Evolutionary conservation across 1,140 invertebrate species (phyloP).

Genomic region (Drosophila bocqueti): DNA sequence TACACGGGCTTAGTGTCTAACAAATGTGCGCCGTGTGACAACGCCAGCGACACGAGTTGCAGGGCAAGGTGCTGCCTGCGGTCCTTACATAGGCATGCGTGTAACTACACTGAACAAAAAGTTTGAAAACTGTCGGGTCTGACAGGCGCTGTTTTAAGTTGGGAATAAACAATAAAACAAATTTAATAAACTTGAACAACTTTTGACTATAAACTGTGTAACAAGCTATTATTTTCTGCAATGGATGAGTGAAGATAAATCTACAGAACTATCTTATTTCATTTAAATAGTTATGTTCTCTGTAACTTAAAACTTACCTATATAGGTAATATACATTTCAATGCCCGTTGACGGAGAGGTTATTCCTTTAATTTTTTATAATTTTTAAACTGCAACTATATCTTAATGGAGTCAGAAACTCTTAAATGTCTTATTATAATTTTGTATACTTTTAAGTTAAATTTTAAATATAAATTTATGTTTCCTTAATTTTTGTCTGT

Average conservation of each 20-base stretch:
- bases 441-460: too few relatives aligned
- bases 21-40: constrained; percentile 81
- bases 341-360: too few relatives aligned
- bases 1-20: constrained; percentile 78
- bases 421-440: too few relatives aligned
- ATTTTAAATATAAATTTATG: too few relatives aligned
- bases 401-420: too few relatives aligned
- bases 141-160: too few relatives aligned
- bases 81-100: constrained; percentile 51
- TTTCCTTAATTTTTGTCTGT: neutral
- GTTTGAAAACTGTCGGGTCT: neutral
- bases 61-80: constrained; percentile 63
- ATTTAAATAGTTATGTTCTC: too few relatives aligned
- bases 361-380: too few relatives aligned
- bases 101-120: constrained; percentile 7
- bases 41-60: constrained; percentile 47
- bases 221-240: neutral
- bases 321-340: too few relatives aligned
- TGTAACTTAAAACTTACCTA: too few relatives aligned
- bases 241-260: neutral
- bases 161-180: neutral
- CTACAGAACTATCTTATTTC: neutral
- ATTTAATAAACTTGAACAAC: neutral
- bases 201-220: neutral
- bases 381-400: too few relatives aligned